Conservation (phyloP, 1,140 invertebrate species). For the Scaptomyza montana region DNA sequence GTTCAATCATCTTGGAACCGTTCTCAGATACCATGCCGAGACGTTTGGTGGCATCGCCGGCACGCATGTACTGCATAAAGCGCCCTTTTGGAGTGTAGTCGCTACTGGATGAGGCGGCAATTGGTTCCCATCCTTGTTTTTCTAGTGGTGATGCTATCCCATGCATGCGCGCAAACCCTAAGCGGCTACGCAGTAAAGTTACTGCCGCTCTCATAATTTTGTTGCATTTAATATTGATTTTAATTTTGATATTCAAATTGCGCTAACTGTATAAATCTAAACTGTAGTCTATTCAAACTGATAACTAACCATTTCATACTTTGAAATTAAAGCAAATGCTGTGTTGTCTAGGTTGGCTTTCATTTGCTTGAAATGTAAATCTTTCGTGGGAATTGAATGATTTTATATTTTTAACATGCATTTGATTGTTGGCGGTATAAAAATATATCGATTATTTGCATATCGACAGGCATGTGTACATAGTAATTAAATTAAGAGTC, state of each 20-base stretch:
- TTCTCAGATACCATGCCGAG: slow-evolving; percentile 76
- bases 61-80: slow-evolving; percentile 71
- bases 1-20: slow-evolving; percentile 62
- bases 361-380: not conserved
- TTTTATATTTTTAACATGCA: no score
- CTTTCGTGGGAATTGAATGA: not conserved
- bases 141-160: slow-evolving; percentile 13
- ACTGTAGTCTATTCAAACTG: not conserved
- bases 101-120: not conserved
- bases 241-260: slow-evolving; percentile 13
- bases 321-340: not conserved
- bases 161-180: slow-evolving; percentile 24
- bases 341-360: not conserved
- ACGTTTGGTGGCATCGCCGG: slow-evolving; percentile 44
- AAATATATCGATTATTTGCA: not conserved
- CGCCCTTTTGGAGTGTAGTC: slow-evolving; percentile 57
- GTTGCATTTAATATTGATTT: slow-evolving; percentile 6
- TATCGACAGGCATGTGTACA: not conserved
- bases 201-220: slow-evolving; percentile 50
- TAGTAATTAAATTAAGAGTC: not conserved
- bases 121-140: slow-evolving; percentile 2
- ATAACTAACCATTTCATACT: not conserved
- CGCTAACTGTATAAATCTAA: slow-evolving; percentile 1
- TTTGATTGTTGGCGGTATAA: not conserved
- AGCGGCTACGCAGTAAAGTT: slow-evolving; percentile 43